Percentiles rank a stretch among this genome's conserved stretches.
Evolutionary conservation across 2,797 vertebrate genomes (phyloP).

Genomic region (Rhinichthys osculus): DNA sequence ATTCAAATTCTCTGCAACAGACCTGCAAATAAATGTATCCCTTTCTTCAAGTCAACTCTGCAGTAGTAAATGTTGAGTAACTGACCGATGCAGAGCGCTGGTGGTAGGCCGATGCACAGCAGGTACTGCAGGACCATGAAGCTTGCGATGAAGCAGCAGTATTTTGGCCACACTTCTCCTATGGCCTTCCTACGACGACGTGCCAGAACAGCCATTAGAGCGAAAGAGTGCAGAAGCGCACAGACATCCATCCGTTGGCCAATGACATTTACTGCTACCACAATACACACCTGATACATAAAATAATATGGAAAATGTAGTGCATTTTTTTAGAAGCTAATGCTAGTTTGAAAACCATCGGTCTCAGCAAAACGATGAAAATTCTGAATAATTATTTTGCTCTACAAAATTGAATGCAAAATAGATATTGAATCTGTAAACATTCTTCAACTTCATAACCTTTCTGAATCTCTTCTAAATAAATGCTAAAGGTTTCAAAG

Average conservation of each 20-base stretch:
- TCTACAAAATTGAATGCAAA: background rate
- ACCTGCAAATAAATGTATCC: background rate
- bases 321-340: background rate
- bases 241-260: constrained; percentile 83
- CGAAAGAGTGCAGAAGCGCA: constrained; percentile 74
- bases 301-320: background rate
- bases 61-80: background rate
- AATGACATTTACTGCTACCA: constrained; percentile 77
- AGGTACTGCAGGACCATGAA: constrained; percentile 80
- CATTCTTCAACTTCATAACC: background rate
- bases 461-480: background rate
- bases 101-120: constrained; percentile 80
- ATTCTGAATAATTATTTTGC: background rate
- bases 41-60: background rate
- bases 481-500: background rate
- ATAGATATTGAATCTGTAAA: background rate
- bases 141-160: constrained; percentile 81
- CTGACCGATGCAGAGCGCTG: constrained; percentile 79
- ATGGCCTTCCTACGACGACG: constrained; percentile 80
- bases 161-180: constrained; percentile 82
- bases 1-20: background rate
- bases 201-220: constrained; percentile 76
- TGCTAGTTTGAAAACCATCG: background rate
- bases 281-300: constrained; percentile 74
- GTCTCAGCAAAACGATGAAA: background rate